Evolutionary conservation across 2,888 invertebrate species (phyloP), one percentile per base, ranked within the genome.

Genomic region (Phortica magna): DNA sequence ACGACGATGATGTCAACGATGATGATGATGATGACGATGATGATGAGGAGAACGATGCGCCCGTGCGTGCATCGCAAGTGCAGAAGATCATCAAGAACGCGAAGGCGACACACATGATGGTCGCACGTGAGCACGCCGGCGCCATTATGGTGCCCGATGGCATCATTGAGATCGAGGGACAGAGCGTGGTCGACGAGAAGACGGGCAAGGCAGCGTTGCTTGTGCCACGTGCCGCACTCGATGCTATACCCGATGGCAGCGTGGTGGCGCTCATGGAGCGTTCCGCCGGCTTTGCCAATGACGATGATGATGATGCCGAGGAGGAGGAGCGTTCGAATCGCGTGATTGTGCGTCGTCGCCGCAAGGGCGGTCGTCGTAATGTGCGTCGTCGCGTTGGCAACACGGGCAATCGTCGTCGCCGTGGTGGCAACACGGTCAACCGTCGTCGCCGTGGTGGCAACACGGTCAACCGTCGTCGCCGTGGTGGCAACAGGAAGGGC

Each of bases 221-320:
- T 12, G 83, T 91, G 74, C 89, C 91, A 4, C 91, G 90, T 10
- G 82, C 86, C 43, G 83, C 88, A 0, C 78, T 91, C 22, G 89
- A 90, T 22, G 84, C 87, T 76, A 90, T 91, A 48, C 91, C 91
- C 59, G 84, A 89, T 73, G 91, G 90, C 55, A 89, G 89, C 67
- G 85, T 91, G 5, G 87, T 91, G 2, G 90, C 90, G 2, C 81
- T 91, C 2, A 83, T 90, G 84, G 89, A 89, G 41, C 85, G 84
- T 19, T 77, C 85, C 0, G 73, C 79, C 72, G 55, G 59, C 41
- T 74, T 70, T 5, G 78, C 59, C 1, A 53, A 59, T 31, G 74
- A 68, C 5, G 78, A 61, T 0, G 65, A 74, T 19, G 80, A 76
- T n/a, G 83, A 80, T 6, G 78, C 74, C 1, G 79, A 80, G 3